phyloP scores from a whole-genome alignment of 1,140 invertebrate genomes.

The Tachypleus tridentatus region DNA sequence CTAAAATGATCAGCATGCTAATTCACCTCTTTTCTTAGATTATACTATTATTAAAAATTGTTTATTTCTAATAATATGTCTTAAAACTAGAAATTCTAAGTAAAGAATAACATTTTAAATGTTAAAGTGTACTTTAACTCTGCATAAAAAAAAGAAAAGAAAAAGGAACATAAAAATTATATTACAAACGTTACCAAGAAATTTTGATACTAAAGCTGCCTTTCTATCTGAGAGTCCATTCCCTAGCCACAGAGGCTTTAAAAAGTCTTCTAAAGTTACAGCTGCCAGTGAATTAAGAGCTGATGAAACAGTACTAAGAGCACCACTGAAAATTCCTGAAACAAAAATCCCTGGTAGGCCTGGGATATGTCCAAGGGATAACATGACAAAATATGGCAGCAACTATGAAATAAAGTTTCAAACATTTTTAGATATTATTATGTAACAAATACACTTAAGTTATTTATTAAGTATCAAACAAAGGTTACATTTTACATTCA shows the following conservation, averaged over 20 bases:
- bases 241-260: constrained; percentile 27
- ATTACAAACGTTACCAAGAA: constrained; percentile 12
- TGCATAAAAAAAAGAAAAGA: background rate
- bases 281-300: constrained; percentile 71
- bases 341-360: constrained; percentile 69
- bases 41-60: too few relatives aligned
- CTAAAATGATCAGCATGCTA: too few relatives aligned
- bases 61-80: too few relatives aligned
- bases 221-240: constrained; percentile 5
- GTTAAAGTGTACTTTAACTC: too few relatives aligned
- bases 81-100: too few relatives aligned
- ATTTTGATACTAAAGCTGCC: constrained; percentile 18
- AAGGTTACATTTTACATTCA: too few relatives aligned
- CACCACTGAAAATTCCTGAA: constrained; percentile 68
- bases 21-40: too few relatives aligned
- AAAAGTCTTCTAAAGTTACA: constrained; percentile 72
- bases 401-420: constrained; percentile 35
- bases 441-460: background rate
- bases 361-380: constrained; percentile 46
- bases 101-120: too few relatives aligned
- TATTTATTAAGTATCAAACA: background rate
- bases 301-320: constrained; percentile 72
- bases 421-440: constrained; percentile 3
- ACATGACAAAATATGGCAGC: constrained; percentile 64
- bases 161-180: background rate